A percentile compares a stretch with the other conserved stretches of the same genome.
Conservation (phyloP, 2,888 invertebrate genomes). For the Melanargia galathea region DNA sequence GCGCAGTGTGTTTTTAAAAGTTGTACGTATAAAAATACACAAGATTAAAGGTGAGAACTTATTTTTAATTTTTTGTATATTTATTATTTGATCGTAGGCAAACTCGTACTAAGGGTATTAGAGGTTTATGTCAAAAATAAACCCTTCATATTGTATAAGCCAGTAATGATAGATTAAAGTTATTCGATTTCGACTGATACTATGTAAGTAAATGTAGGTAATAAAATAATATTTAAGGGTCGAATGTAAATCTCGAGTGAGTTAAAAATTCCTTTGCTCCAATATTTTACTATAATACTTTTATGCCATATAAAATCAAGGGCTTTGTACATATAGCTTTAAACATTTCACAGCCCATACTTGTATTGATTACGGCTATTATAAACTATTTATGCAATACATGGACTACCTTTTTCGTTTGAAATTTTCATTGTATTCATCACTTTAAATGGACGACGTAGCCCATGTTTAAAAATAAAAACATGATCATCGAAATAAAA, state of each 20-base stretch:
- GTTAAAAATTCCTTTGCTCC: slow-evolving; percentile 1
- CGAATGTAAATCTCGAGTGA: slow-evolving; percentile 28
- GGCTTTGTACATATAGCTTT: slow-evolving; percentile 73
- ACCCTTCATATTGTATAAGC: slow-evolving; percentile 54
- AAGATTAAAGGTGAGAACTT: too few species aligned
- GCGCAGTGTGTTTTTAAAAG: too few species aligned
- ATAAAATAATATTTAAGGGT: slow-evolving; percentile 19
- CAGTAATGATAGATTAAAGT: slow-evolving; percentile 61
- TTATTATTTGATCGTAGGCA: too few species aligned
- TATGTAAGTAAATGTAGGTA: slow-evolving; percentile 64
- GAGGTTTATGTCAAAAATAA: too few species aligned
- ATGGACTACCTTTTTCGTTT: slow-evolving; percentile 81
- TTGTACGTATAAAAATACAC: too few species aligned
- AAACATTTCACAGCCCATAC: slow-evolving; percentile 49
- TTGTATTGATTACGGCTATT: slow-evolving; percentile 54
- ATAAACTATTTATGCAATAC: slow-evolving; percentile 66
- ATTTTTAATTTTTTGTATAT: too few species aligned
- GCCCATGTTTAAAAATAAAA: slow-evolving; percentile 63
- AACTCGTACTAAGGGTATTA: too few species aligned
- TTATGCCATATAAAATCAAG: slow-evolving; percentile 57
- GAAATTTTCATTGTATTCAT: slow-evolving; percentile 48
- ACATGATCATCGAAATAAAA: slow-evolving; percentile 46
- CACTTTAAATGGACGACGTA: slow-evolving; percentile 76
- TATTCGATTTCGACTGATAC: slow-evolving; percentile 76
- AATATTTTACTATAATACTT: slow-evolving; percentile 17